phyloP scores from a whole-genome alignment of 2,888 invertebrate genomes.

The Hypolimnas misippus region DNA sequence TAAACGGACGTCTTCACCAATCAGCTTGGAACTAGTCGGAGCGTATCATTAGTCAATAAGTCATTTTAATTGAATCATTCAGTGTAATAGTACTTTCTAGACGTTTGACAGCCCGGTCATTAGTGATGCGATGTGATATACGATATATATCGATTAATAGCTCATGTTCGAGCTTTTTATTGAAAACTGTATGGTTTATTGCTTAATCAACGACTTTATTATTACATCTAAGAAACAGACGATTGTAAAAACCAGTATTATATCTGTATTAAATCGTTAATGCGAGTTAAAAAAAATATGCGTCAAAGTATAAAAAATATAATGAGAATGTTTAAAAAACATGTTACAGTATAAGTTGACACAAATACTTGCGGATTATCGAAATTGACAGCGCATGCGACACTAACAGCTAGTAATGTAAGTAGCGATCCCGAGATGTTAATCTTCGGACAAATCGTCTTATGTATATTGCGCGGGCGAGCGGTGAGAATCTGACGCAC shows the following conservation, averaged over 20 bases:
- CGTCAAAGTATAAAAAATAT: neutral
- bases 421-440: conserved; percentile 49
- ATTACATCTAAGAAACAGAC: neutral
- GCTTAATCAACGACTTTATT: conserved; percentile 14
- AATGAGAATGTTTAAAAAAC: conserved; percentile 10
- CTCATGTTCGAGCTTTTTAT: conserved; percentile 43
- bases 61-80: conserved; percentile 80
- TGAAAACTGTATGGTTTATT: conserved; percentile 37
- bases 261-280: neutral
- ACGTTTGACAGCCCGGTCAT: conserved; percentile 74
- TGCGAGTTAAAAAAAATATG: conserved; percentile 1
- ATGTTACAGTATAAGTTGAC: conserved; percentile 19
- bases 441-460: conserved; percentile 66
- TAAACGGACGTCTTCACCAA: conserved; percentile 29
- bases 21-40: conserved; percentile 47
- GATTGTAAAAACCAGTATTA: neutral
- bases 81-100: conserved; percentile 65
- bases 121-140: conserved; percentile 64
- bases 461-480: conserved; percentile 52
- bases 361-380: conserved; percentile 43
- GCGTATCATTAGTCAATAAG: conserved; percentile 66
- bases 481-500: conserved; percentile 79
- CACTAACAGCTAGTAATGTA: conserved; percentile 38
- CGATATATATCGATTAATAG: conserved; percentile 61
- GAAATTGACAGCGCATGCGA: conserved; percentile 39